phyloP scores from a whole-genome alignment of 2,888 invertebrate genomes.

The Oeneis ivallda region DNA sequence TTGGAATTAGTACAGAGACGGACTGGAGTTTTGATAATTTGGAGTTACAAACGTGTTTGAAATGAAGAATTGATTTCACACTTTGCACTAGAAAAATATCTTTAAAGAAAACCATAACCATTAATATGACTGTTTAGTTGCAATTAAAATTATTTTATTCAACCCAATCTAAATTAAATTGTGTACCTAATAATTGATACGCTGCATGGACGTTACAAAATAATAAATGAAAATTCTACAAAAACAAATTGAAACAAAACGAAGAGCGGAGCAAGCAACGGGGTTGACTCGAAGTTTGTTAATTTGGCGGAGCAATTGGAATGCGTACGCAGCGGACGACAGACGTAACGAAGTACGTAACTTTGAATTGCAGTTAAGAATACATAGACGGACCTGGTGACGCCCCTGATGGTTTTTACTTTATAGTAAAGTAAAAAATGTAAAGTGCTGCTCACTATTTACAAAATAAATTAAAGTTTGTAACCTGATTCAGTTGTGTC shows the following conservation, averaged over 20 bases:
- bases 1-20: too few species aligned
- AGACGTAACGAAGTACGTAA: constrained; percentile 46
- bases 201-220: constrained; percentile 15
- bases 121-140: too few species aligned
- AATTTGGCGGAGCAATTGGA: constrained; percentile 57
- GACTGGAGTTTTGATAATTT: too few species aligned
- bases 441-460: background rate
- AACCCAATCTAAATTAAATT: too few species aligned
- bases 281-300: constrained; percentile 53
- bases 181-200: background rate
- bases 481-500: too few species aligned
- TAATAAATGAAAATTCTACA: constrained; percentile 23
- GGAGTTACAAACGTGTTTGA: too few species aligned
- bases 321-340: constrained; percentile 50
- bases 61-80: too few species aligned
- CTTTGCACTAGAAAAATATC: too few species aligned
- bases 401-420: constrained; percentile 21
- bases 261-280: constrained; percentile 16
- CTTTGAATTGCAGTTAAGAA: constrained; percentile 62
- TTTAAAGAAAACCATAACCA: too few species aligned
- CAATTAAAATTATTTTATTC: too few species aligned
- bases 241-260: constrained; percentile 11
- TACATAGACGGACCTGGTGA: constrained; percentile 48
- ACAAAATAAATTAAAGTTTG: too few species aligned
- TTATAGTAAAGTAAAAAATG: constrained; percentile 1